A percentile compares a stretch with the other conserved stretches of the same genome.
Evolutionary conservation across 2,113 vertebrate species (phyloP).

Genomic region (Lycaon pictus): DNA sequence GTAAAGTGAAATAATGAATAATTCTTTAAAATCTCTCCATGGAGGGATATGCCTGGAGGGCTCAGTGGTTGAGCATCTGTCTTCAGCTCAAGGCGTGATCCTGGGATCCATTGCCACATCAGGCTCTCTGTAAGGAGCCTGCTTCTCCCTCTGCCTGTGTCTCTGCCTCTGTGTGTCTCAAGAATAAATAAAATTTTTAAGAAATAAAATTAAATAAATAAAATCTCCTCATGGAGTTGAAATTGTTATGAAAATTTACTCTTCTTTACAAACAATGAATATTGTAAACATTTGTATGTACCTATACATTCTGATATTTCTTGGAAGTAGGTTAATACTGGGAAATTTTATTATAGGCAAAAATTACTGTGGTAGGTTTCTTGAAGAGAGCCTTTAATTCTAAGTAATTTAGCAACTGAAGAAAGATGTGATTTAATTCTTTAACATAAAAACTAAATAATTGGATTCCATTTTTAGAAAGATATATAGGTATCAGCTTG

Average conservation of each 20-base stretch:
- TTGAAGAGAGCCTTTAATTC: conserved; percentile 50
- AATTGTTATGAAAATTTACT: background rate
- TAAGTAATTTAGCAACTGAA: conserved; percentile 66
- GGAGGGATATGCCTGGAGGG: background rate
- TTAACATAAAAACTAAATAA: conserved; percentile 62
- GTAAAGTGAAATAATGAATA: background rate
- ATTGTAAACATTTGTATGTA: background rate
- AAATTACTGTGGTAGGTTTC: background rate
- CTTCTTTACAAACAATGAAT: background rate
- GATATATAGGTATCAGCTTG: background rate
- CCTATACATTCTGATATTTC: background rate
- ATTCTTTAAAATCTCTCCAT: background rate
- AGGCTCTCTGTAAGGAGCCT: no score
- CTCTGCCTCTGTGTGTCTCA: no score
- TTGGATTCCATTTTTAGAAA: background rate
- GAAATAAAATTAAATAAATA: no score
- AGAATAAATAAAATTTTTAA: no score
- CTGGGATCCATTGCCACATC: no score
- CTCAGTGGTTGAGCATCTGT: no score
- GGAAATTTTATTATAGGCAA: background rate
- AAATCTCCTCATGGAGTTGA: background rate
- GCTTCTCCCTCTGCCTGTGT: no score
- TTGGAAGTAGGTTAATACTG: background rate
- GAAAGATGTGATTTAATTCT: conserved; percentile 62
- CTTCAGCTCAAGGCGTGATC: no score